A percentile compares a stretch with the other conserved stretches of the same genome.
Conservation (phyloP, 2,113 vertebrate species). For the Sinocyclocheilus maitianheensis region DNA sequence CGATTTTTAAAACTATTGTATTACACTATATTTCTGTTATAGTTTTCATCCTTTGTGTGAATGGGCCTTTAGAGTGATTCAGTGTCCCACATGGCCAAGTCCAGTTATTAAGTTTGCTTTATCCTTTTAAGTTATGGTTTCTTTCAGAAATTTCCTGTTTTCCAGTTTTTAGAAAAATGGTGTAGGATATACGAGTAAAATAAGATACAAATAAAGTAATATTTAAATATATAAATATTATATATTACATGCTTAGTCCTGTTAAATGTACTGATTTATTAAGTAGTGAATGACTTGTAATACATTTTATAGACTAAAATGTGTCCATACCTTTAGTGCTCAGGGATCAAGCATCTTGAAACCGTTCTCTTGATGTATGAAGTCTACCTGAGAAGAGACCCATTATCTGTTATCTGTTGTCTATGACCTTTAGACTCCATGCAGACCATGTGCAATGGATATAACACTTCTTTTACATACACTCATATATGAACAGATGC, state of each 20-base stretch:
- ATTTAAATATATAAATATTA: neutral
- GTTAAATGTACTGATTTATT: too few relatives aligned
- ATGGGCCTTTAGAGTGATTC: too few relatives aligned
- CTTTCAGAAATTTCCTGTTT: neutral
- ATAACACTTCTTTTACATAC: neutral
- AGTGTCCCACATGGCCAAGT: neutral
- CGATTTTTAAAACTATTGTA: too few relatives aligned
- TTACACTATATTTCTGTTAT: too few relatives aligned
- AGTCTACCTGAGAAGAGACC: neutral
- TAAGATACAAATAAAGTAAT: neutral
- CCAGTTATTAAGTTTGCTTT: neutral
- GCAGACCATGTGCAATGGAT: neutral
- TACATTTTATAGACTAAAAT: neutral
- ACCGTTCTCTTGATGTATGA: neutral
- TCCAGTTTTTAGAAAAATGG: neutral
- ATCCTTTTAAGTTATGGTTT: neutral
- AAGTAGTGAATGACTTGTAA: neutral
- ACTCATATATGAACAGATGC: neutral
- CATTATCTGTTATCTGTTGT: neutral
- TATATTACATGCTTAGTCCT: too few relatives aligned
- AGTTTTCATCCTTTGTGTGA: too few relatives aligned
- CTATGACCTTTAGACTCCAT: neutral
- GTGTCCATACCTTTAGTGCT: neutral
- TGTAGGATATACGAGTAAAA: neutral
- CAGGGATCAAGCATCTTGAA: neutral